These are phyloP conservation scores for Arvicanthis niloticus DNA, from an alignment of 2,113 vertebrate genomes.

Conservation along the genomic window DNA sequence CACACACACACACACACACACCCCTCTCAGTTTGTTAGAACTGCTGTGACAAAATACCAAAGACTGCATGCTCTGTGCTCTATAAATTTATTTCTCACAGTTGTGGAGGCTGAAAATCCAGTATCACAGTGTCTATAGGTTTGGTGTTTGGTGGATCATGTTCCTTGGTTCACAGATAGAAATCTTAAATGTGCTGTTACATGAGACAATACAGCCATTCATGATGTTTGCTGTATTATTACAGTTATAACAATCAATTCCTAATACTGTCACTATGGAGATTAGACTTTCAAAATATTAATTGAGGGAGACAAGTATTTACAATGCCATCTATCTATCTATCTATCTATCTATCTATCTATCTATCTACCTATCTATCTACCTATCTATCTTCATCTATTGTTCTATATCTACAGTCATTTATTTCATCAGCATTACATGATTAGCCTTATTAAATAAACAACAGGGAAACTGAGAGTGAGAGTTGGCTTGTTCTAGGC, in stretches of 20 bases:
- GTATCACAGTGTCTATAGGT: neutral
- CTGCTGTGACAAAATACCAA: neutral
- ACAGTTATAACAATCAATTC: neutral
- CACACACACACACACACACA: neutral
- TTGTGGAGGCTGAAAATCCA: neutral
- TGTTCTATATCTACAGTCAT: neutral
- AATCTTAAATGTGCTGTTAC: neutral
- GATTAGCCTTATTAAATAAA: neutral
- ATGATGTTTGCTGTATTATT: neutral
- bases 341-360: neutral
- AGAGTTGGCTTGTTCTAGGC: neutral
- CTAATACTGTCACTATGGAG: neutral
- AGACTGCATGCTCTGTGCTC: neutral
- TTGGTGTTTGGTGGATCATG: neutral
- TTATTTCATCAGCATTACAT: conserved; percentile 10
- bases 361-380: neutral
- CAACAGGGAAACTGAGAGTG: neutral
- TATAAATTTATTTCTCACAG: neutral
- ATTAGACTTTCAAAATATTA: neutral
- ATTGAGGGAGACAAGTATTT: neutral
- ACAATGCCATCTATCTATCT: neutral
- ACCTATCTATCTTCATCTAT: neutral
- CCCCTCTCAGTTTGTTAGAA: neutral
- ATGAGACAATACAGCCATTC: neutral
- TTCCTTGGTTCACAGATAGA: neutral